Evolutionary conservation across 2,888 invertebrate species (phyloP).

Genomic region (Kryphioiulus occultus): DNA sequence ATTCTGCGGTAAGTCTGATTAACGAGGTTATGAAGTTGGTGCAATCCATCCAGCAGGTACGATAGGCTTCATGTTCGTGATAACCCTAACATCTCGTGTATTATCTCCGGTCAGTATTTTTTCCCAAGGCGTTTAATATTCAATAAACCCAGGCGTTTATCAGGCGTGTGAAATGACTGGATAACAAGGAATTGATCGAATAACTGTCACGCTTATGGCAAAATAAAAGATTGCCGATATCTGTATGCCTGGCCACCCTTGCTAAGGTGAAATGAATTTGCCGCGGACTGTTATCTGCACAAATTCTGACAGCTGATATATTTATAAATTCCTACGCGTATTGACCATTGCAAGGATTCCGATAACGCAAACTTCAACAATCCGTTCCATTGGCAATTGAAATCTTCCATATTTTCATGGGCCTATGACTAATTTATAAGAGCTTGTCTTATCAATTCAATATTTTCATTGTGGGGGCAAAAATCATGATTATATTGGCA

Average conservation of each 20-base stretch:
- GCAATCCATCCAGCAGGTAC: background rate
- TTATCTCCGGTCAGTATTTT: background rate
- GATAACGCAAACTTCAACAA: background rate
- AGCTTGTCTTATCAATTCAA: background rate
- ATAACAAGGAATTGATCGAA: slow-evolving; percentile 30
- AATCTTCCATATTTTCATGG: background rate
- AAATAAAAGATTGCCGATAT: slow-evolving; percentile 28
- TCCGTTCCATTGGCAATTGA: background rate
- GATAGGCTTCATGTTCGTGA: background rate
- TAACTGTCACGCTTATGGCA: slow-evolving; percentile 27
- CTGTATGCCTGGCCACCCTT: background rate
- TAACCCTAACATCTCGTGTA: background rate
- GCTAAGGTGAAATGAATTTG: slow-evolving; percentile 1
- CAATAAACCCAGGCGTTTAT: slow-evolving; percentile 3
- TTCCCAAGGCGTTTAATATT: slow-evolving; percentile 22
- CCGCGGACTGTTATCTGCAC: background rate
- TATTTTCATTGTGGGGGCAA: background rate
- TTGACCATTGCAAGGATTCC: background rate
- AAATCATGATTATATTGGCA: background rate
- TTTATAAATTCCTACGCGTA: background rate
- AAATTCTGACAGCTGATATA: background rate
- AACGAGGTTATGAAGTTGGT: background rate
- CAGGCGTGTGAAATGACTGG: background rate
- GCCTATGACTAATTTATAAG: background rate
- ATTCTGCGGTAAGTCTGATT: background rate